Evolutionary conservation across 2,888 invertebrate genomes (phyloP), one percentile per base, ranked within the genome.

Genomic region (Branchipolynoe longqiensis): DNA sequence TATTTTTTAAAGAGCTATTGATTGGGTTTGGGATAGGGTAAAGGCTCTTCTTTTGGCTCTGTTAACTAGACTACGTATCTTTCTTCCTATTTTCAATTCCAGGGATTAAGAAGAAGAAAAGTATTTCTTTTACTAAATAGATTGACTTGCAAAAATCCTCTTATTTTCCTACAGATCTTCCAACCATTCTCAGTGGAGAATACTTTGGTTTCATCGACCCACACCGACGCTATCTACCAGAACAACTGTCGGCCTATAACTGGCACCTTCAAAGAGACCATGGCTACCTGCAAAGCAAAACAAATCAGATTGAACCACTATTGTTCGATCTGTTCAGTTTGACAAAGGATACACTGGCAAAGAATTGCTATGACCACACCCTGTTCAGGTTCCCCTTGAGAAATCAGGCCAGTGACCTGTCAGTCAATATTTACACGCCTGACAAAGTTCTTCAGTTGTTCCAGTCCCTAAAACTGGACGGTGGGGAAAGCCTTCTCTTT

Each of bases 111-210:
- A n/a, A n/a, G n/a, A n/a, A n/a, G n/a, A n/a, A n/a, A n/a, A n/a
- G n/a, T n/a, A n/a, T n/a, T n/a, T n/a, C n/a, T n/a, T n/a, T n/a
- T n/a, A n/a, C n/a, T n/a, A n/a, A n/a, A n/a, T n/a, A n/a, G n/a
- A n/a, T n/a, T n/a, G n/a, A n/a, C n/a, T n/a, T n/a, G n/a, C n/a
- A n/a, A n/a, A n/a, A n/a, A n/a, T n/a, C n/a, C n/a, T n/a, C n/a
- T n/a, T n/a, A n/a, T n/a, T n/a, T n/a, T n/a, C n/a, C n/a, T 62
- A 31, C 31, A 62, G 62, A 62, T 62, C 62, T 62, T 31, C 62
- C 62, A 25, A 62, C 31, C 28, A 62, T 62, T 31, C 2, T 25
- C 3, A 62, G 62, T 62, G 62, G 62, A 31, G 62, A 62, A 25
- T 62, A 28, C 14, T 14, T 62, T 62, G 62, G 62, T 14, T 14